Conservation (phyloP, 53 echinoderm and acorn worm genomes). For the Stichopus horrens region DNA sequence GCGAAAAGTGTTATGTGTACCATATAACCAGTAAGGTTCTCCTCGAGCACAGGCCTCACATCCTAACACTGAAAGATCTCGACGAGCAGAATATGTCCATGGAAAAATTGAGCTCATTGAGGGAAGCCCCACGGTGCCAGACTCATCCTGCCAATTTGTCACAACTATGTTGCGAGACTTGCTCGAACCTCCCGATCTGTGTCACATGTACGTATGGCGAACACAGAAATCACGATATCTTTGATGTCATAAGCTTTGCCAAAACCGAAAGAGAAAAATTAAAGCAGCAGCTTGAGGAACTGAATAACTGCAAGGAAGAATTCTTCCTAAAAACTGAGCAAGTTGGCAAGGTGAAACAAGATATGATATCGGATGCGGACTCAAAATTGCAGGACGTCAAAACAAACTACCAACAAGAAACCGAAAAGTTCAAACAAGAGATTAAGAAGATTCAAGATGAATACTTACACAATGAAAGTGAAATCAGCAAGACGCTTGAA, state of each 20-base stretch:
- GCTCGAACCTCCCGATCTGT: neutral
- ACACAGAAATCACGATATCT: conserved; percentile 26
- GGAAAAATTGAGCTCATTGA: neutral
- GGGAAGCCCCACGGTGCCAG: conserved; percentile 1
- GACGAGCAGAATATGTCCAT: neutral
- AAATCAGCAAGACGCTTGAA: neutral
- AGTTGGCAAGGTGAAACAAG: neutral
- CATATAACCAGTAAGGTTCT: conserved; percentile 11
- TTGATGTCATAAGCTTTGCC: conserved; percentile 26
- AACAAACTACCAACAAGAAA: neutral
- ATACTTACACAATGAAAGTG: neutral
- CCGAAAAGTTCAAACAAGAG: neutral
- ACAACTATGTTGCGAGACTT: conserved; percentile 32
- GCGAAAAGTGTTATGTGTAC: neutral
- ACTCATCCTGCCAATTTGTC: conserved; percentile 3
- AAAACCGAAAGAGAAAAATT: neutral
- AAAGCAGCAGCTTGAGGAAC: neutral
- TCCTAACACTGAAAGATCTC: neutral
- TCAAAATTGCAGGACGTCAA: neutral
- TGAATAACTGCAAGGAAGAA: neutral
- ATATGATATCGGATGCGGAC: neutral
- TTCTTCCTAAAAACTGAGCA: neutral
- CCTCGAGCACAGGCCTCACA: conserved; percentile 1
- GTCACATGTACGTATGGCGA: conserved; percentile 28
- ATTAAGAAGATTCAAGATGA: neutral